Percentiles rank a stretch among this genome's conserved stretches.
phyloP scores from a whole-genome alignment of 1,140 invertebrate species.

The Zaprionus kolodkinae region DNA sequence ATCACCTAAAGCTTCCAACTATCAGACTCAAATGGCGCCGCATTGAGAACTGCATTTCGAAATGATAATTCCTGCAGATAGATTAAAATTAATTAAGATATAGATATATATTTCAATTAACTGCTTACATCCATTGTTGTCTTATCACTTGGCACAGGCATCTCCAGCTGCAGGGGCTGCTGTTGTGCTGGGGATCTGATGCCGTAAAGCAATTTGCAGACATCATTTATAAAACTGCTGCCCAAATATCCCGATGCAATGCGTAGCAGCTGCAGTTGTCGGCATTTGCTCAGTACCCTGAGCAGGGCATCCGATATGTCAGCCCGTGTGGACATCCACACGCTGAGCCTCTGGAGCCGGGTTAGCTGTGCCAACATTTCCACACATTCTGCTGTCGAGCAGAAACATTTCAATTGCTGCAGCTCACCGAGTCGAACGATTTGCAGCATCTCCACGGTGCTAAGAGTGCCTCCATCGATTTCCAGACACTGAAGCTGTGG shows the following conservation, averaged over 20 bases:
- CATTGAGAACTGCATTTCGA: constrained; percentile 6
- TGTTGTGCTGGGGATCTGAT: not conserved
- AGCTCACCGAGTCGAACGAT: constrained; percentile 41
- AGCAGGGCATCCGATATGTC: constrained; percentile 54
- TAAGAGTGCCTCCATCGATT: constrained; percentile 63
- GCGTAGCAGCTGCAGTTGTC: constrained; percentile 40
- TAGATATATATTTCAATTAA: not conserved
- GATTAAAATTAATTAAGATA: not conserved
- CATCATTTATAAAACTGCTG: constrained; percentile 38
- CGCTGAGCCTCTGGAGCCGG: constrained; percentile 42
- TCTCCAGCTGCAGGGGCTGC: constrained; percentile 34
- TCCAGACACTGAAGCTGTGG: constrained; percentile 39
- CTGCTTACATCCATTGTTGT: constrained; percentile 8
- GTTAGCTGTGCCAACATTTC: constrained; percentile 34
- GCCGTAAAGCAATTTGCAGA: constrained; percentile 7
- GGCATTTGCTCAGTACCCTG: constrained; percentile 41
- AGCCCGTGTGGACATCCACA: constrained; percentile 55
- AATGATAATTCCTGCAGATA: constrained; percentile 4
- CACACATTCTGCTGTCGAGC: constrained; percentile 40
- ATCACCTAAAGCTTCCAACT: constrained; percentile 26
- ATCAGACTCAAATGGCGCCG: constrained; percentile 11
- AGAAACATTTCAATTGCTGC: constrained; percentile 60
- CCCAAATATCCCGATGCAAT: constrained; percentile 38
- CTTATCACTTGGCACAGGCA: constrained; percentile 20
- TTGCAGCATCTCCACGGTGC: constrained; percentile 35